Evolutionary conservation across 2,797 vertebrate species (phyloP).

Genomic region (Carapus acus): DNA sequence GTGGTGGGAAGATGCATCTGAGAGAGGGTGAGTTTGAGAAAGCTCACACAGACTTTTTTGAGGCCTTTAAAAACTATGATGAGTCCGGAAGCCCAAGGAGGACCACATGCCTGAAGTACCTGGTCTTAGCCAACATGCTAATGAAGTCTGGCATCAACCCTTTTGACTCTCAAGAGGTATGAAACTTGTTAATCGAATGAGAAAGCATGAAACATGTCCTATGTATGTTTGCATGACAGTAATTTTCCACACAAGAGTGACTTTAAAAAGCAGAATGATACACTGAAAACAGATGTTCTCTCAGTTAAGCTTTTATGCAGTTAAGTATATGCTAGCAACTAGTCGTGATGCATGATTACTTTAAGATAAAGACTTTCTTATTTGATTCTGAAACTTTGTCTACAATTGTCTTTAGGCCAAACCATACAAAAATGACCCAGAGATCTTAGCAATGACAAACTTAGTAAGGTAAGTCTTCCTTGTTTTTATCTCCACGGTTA

Average conservation of each 20-base stretch:
- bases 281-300: no score
- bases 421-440: slow-evolving; percentile 99
- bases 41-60: slow-evolving; percentile 99
- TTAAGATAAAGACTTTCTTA: not conserved
- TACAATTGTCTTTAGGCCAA: slow-evolving; percentile 78
- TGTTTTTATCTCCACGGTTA: not conserved
- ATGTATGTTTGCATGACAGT: no score
- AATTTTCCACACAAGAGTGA: no score
- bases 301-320: no score
- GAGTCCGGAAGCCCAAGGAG: slow-evolving; percentile 98
- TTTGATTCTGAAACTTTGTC: slow-evolving; percentile 10
- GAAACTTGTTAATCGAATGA: not conserved
- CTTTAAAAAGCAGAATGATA: no score
- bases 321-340: no score
- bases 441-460: slow-evolving; percentile 99
- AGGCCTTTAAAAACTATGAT: slow-evolving; percentile 99
- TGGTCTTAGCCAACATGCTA: slow-evolving; percentile 99
- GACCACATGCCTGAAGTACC: slow-evolving; percentile 98
- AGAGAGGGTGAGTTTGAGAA: slow-evolving; percentile 99
- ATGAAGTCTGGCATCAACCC: slow-evolving; percentile 99
- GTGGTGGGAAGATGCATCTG: slow-evolving; percentile 99
- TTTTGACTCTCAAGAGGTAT: slow-evolving; percentile 99
- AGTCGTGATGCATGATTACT: no score
- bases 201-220: not conserved
- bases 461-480: slow-evolving; percentile 99